Base-by-base conservation (phyloP, 1,140 invertebrate species). In the Polypedilum pembai region DNA sequence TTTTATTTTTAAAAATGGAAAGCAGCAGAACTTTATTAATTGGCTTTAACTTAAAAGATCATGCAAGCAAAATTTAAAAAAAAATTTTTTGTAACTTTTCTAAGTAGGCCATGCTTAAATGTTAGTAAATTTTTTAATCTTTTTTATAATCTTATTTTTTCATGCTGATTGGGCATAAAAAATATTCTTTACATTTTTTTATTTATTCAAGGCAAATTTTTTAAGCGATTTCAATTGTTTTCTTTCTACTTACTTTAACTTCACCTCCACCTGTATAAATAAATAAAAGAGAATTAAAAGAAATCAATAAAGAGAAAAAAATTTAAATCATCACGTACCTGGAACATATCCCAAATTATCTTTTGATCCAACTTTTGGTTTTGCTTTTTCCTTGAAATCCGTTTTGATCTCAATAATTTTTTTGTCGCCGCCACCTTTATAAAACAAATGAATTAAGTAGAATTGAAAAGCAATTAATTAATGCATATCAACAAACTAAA, bases 291-390 rank as follows among this genome's bases (percentile, higher is more conserved):
- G 69, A 20, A 73, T 15, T 21, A 24, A 7, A 73, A 20, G 33
- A 8, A 33, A 21, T 73, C 69, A 21, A 33, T 73, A 69, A 66
- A 8, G 63, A 7, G 21, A 18, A n/a, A 8, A 72, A 8, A 33
- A 24, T 40, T 40, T n/a, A 40, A 24, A 12, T 73, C 12, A 40
- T 24, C 72, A 40, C 65, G 17, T 73, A 40, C 72, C 40, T 40
- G 94, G 90, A 74, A 87, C 85, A 81, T 96, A 92, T 77, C 91
- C 91, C 12, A 95, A 89, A 83, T 98, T 98, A 56, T 94, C 93
- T 78, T 95, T 92, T 20, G 95, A 98, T 66, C 93, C 94, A 75
- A 96, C 89, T 86, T 94, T 95, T n/a, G 93, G 87, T 81, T 94
- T 93, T 8, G 93, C 94, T 82, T 93, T 94, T 69, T 94, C 91